Base-by-base conservation (phyloP, 2,113 vertebrate genomes). In the Furnarius figulus region DNA sequence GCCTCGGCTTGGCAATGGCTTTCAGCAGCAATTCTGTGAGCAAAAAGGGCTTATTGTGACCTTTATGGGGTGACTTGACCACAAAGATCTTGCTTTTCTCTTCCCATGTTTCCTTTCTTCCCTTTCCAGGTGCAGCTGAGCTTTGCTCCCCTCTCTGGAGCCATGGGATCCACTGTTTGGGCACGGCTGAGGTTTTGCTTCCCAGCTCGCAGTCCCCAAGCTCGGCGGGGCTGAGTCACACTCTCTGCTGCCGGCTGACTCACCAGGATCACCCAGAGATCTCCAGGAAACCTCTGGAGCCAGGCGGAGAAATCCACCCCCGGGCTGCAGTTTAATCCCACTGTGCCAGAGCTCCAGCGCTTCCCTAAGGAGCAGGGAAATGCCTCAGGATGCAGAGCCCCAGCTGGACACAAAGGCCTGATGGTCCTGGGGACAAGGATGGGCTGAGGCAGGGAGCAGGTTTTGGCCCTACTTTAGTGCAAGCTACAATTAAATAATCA, bases 341-440 rank as follows among this genome's bases (percentile, higher is more conserved):
- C 7, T 18, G 31, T 0, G 2, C 47, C 10, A 5, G 28, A 75
- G 30, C 70, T 63, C 68, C 79, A 25, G 1, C 3, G 5, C 50
- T 13, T 42, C 42, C 31, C 3, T 1, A 40, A 7, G 44, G 73
- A 86, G 39, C 33, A 9, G 47, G 47, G 73, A 80, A 33, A 59
- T 9, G 3, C 47, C 33, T 42, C 2, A 0, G n/a, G 22, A 9
- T 21, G 14, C 35, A 2, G 15, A 35, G 1, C 14, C 50, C 65
- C 9, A 8, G 40, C 16, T 0, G 0, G 62, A 31, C 9, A 4
- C 1, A 2, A 23, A 18, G 39, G 19, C 0, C 0, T 2, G 31
- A 8, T 16, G 62, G 21, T 18, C 31, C 7, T 1, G n/a, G 22
- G 12, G 58, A 23, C 31, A 49, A 22, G 40, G 66, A 28, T 2